A percentile compares a stretch with the other conserved stretches of the same genome.
These are phyloP conservation scores for Neogale vison DNA, from an alignment of 2,113 vertebrate genomes.

Conservation along the genomic window DNA sequence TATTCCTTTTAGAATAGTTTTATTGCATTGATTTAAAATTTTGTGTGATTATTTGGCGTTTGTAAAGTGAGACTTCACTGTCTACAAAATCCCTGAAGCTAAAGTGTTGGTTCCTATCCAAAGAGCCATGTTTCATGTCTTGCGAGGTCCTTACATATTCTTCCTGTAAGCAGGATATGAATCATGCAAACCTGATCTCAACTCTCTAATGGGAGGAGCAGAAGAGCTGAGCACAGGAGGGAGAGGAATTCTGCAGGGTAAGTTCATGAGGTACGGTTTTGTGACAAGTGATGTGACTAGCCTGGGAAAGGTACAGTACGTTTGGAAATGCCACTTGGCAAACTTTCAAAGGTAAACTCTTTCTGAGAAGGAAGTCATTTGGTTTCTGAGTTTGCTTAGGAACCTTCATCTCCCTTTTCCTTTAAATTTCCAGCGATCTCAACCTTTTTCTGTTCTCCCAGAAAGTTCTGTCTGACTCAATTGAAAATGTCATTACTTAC, in stretches of 20 bases:
- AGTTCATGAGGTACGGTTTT: not conserved
- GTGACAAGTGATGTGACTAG: not conserved
- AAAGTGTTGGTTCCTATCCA: not conserved
- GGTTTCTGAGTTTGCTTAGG: not conserved
- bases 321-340: not conserved
- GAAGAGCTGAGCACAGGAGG: not conserved
- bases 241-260: not conserved
- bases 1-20: not conserved
- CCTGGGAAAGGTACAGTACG: not conserved
- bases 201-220: not conserved
- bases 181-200: not conserved
- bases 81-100: not conserved
- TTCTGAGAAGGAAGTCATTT: not conserved
- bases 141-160: not conserved
- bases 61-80: not conserved
- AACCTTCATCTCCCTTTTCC: not conserved
- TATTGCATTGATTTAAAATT: not conserved
- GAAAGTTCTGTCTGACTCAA: not conserved
- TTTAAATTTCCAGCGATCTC: not conserved
- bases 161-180: not conserved
- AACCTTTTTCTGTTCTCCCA: not conserved
- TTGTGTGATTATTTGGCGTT: not conserved
- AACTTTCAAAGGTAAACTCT: not conserved
- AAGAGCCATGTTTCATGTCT: not conserved
- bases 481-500: not conserved